phyloP scores from a whole-genome alignment of 1,140 invertebrate genomes.

The Brachionus paranguensis region DNA sequence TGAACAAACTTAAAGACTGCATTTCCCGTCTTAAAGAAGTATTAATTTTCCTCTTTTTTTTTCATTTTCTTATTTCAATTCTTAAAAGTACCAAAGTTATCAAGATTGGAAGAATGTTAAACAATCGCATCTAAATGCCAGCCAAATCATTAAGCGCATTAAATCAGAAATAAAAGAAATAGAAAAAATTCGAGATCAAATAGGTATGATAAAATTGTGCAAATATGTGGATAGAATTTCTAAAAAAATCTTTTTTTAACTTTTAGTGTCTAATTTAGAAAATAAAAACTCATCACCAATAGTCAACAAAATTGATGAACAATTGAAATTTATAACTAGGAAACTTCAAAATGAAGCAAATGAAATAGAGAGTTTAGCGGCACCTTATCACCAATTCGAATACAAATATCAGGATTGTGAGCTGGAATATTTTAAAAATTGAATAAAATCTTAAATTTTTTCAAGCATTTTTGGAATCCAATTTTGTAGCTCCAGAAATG shows the following conservation, averaged over 20 bases:
- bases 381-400: constrained; percentile 28
- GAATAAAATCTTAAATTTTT: not conserved
- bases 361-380: constrained; percentile 7
- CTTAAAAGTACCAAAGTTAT: not conserved
- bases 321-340: not conserved
- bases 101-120: constrained; percentile 38
- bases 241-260: not conserved
- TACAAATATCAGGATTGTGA: constrained; percentile 27
- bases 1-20: constrained; percentile 25
- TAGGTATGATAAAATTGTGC: not conserved
- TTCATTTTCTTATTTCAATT: not conserved
- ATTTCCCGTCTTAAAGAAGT: constrained; percentile 2
- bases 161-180: constrained; percentile 27
- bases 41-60: not conserved
- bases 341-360: not conserved
- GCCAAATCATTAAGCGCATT: constrained; percentile 26
- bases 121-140: constrained; percentile 16
- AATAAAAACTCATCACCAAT: not conserved
- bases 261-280: not conserved
- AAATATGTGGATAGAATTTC: not conserved
- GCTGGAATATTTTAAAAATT: not conserved
- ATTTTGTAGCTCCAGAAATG: constrained; percentile 5
- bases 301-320: constrained; percentile 10
- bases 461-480: not conserved
- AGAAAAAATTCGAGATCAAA: constrained; percentile 22